A percentile compares a stretch with the other conserved stretches of the same genome.
Evolutionary conservation across 2,888 invertebrate species (phyloP).

Genomic region (Choristoneura rosaceana): DNA sequence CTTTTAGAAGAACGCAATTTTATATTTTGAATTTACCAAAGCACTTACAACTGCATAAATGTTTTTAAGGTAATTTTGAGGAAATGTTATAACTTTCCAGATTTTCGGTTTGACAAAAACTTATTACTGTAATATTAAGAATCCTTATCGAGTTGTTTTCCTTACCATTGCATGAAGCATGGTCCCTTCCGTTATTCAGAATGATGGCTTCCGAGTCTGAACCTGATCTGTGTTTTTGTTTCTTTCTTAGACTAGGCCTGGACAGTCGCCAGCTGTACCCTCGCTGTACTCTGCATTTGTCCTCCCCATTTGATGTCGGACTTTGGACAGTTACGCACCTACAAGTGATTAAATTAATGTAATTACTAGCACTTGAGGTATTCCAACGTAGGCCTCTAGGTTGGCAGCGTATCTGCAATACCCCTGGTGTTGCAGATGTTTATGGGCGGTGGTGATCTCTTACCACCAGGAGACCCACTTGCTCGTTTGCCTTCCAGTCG

Average conservation of each 20-base stretch:
- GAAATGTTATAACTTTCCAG: no score
- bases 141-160: background rate
- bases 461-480: no score
- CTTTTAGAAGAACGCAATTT: background rate
- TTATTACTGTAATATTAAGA: no score
- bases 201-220: constrained; percentile 87
- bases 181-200: constrained; percentile 90
- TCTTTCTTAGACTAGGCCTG: constrained; percentile 89
- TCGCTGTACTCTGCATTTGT: constrained; percentile 86
- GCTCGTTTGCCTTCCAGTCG: no score
- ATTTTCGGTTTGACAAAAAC: no score
- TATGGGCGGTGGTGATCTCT: no score
- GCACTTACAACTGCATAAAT: no score
- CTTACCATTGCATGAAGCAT: constrained; percentile 89
- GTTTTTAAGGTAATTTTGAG: no score
- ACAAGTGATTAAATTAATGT: constrained; percentile 33
- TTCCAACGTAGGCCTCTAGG: no score
- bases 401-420: no score
- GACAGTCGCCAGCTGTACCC: constrained; percentile 92
- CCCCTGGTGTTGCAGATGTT: no score
- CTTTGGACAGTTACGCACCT: constrained; percentile 72
- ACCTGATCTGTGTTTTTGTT: constrained; percentile 84
- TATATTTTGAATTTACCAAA: background rate
- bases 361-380: no score
- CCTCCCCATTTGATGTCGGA: constrained; percentile 65